These are phyloP conservation scores for Dicrostonyx torquatus DNA, from an alignment of 2,797 vertebrate species.

Conservation along the genomic window DNA sequence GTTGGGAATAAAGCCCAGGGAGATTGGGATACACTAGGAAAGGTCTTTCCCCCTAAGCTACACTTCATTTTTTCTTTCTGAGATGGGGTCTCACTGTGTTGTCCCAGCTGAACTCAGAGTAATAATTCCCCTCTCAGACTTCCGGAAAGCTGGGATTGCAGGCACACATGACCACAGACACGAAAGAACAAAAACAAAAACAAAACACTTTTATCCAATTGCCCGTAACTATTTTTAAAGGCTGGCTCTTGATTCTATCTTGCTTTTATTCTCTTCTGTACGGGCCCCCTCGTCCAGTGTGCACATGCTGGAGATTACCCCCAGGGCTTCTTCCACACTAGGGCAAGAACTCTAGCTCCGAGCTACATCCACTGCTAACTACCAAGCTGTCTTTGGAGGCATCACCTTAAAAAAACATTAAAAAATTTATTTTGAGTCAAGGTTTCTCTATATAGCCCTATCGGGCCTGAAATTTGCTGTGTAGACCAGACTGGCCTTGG, in stretches of 20 bases:
- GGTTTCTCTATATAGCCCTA: background rate
- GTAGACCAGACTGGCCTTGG: background rate
- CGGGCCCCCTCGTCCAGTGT: background rate
- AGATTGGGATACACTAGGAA: background rate
- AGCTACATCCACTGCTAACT: background rate
- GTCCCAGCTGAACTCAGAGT: background rate
- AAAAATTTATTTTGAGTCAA: background rate
- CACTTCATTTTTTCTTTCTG: background rate
- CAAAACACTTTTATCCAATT: background rate
- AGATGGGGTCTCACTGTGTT: background rate
- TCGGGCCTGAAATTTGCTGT: background rate
- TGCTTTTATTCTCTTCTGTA: background rate
- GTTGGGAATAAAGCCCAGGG: background rate
- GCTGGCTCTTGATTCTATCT: background rate
- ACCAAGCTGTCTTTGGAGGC: background rate
- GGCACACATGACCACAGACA: no score
- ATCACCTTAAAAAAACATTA: background rate
- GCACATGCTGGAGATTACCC: background rate
- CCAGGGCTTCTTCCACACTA: background rate
- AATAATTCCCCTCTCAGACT: background rate
- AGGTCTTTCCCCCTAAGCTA: background rate
- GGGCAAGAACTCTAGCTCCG: background rate
- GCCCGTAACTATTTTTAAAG: conserved; percentile 53
- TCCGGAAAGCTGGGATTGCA: background rate
- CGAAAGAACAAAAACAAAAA: background rate